A percentile compares a stretch with the other conserved stretches of the same genome.
Conservation (phyloP, 2,888 invertebrate genomes). For the Polyploca ridens region DNA sequence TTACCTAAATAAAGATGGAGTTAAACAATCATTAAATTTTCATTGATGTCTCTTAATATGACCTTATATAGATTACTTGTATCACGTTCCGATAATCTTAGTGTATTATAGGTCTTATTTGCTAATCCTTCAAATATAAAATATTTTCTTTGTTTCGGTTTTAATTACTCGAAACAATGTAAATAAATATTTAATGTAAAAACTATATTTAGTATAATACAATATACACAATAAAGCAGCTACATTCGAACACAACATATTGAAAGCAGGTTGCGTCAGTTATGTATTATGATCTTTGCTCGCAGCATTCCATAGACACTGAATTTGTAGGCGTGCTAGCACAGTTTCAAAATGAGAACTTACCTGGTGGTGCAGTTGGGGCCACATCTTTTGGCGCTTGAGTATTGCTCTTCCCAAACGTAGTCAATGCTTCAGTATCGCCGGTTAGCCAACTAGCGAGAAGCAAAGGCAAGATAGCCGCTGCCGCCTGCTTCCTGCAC, state of each 20-base stretch:
- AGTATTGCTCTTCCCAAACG: slow-evolving; percentile 88
- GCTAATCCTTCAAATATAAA: too few species aligned
- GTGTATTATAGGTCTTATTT: too few species aligned
- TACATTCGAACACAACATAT: not conserved
- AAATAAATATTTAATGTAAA: not conserved
- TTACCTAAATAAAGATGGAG: too few species aligned
- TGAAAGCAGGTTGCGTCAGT: not conserved
- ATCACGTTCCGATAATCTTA: too few species aligned
- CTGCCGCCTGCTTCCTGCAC: slow-evolving; percentile 69
- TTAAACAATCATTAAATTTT: too few species aligned
- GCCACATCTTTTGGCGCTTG: slow-evolving; percentile 82
- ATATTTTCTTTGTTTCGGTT: not conserved
- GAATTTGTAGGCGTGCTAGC: not conserved
- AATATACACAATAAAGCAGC: not conserved
- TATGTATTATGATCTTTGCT: too few species aligned
- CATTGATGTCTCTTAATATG: too few species aligned
- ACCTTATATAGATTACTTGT: too few species aligned
- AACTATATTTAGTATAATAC: not conserved
- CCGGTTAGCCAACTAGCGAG: slow-evolving; percentile 74
- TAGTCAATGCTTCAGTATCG: slow-evolving; percentile 86
- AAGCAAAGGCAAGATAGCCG: slow-evolving; percentile 67
- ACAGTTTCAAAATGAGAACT: slow-evolving; percentile 43
- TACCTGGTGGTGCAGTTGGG: slow-evolving; percentile 85
- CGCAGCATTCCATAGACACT: too few species aligned
- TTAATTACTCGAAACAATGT: not conserved